A percentile compares a stretch with the other conserved stretches of the same genome.
Conservation (phyloP, 2,888 invertebrate species). For the Julus scanicus region DNA sequence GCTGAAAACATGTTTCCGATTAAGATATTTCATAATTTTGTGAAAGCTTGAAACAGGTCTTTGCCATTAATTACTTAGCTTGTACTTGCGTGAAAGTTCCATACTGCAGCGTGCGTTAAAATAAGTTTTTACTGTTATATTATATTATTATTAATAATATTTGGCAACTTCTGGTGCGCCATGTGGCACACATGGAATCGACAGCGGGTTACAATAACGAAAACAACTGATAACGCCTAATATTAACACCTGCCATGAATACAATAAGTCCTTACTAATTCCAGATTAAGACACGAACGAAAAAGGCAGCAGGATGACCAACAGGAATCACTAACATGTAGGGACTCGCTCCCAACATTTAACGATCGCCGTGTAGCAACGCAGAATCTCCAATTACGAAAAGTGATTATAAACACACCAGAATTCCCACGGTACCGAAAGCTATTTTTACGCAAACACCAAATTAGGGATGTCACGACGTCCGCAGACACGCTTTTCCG, state of each 20-base stretch:
- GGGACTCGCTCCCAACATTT: background rate
- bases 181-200: background rate
- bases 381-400: background rate
- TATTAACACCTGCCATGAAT: background rate
- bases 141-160: no score
- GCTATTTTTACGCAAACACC: slow-evolving; percentile 1
- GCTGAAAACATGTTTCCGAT: no score
- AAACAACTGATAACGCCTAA: background rate
- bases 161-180: background rate
- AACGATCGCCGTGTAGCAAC: background rate
- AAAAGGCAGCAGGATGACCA: background rate
- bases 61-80: no score
- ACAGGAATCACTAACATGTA: background rate
- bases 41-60: no score
- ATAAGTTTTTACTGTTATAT: no score
- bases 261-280: background rate
- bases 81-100: no score
- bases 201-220: no score
- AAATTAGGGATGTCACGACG: slow-evolving; percentile 1
- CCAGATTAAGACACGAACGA: background rate
- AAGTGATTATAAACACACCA: slow-evolving; percentile 19
- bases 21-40: no score
- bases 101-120: no score
- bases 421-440: slow-evolving; percentile 19
- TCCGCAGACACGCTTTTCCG: background rate